phyloP scores from a whole-genome alignment of 2,888 invertebrate species.

The Pseudococcus viburni region DNA sequence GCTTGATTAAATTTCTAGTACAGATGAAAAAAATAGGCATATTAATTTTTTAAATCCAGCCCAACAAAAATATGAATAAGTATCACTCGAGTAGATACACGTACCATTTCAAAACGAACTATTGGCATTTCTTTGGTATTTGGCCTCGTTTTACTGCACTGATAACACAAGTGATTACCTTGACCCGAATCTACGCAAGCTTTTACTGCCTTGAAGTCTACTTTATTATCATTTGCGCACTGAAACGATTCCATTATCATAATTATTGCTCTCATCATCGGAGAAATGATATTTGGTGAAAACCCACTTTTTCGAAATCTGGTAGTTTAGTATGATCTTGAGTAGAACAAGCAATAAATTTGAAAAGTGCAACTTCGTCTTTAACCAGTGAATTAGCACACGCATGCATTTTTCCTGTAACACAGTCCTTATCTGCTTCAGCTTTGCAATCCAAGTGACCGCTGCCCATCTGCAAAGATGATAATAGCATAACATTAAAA shows the following conservation, averaged over 20 bases:
- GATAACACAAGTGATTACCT: neutral
- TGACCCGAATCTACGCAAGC: neutral
- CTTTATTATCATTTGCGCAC: constrained; percentile 35
- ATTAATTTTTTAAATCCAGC: neutral
- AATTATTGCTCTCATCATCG: neutral
- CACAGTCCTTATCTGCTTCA: constrained; percentile 9
- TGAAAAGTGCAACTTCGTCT: constrained; percentile 29
- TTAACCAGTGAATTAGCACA: neutral
- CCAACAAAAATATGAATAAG: neutral
- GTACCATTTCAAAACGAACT: neutral
- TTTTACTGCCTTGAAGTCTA: constrained; percentile 5
- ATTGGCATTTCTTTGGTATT: neutral
- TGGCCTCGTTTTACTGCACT: neutral
- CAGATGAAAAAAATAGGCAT: neutral
- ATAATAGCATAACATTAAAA: neutral
- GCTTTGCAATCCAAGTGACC: neutral
- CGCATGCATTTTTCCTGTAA: neutral
- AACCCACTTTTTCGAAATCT: constrained; percentile 8
- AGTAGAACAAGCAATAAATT: neutral
- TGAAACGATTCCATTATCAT: neutral
- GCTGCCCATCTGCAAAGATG: neutral
- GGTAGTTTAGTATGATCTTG: neutral
- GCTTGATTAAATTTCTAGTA: neutral
- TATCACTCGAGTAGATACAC: neutral
- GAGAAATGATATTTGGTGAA: too few species aligned